Evolutionary conservation across 1,140 invertebrate species (phyloP), one percentile per base, ranked within the genome.

Genomic region (Maniola jurtina): DNA sequence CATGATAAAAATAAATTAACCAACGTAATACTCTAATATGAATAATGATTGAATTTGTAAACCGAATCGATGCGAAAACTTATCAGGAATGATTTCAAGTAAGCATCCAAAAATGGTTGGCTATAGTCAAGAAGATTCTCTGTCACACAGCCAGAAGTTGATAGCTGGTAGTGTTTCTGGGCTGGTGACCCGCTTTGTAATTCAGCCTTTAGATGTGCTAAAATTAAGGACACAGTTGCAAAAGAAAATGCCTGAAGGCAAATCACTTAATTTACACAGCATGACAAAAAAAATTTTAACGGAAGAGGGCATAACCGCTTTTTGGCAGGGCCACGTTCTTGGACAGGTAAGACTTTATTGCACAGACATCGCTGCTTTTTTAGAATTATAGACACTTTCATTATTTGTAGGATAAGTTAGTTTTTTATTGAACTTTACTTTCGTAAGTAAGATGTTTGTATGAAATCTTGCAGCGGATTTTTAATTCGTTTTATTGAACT

Each of bases 161-260:
- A 73, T 83, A 47, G 85, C 82, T n/a, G 85, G 87, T 6, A 71
- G 70, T 34, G 9, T 83, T 0, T 81, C 84, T 56, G 87, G 85
- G 3, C 60, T 81, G 3, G 65, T 76, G 0, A 84, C 87, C 0
- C 73, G 84, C 2, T 87, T 87, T 38, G 16, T 86, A n/a, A 85
- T 80, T 7, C 87, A 89, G 62, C 87, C 87, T 0, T 60, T 89
- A 56, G 87, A 89, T 33, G 79, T 89, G 5, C 66, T 89, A 34
- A 89, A 89, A 70, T 48, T 88, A 38, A 68, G 80, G 42, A 78
- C 75, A 0, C 87, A 88, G 54, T 57, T 88, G 4, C 76, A 79
- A 40, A 80, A 66, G 25, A 70, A 62, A 62, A 10, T 65, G 0
- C 45, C 57, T 5, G 33, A 65, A 15, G 48, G 36, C 0, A 71